These are phyloP conservation scores for Tamias sibiricus DNA, from an alignment of 2,113 vertebrate genomes.

Conservation along the genomic window DNA sequence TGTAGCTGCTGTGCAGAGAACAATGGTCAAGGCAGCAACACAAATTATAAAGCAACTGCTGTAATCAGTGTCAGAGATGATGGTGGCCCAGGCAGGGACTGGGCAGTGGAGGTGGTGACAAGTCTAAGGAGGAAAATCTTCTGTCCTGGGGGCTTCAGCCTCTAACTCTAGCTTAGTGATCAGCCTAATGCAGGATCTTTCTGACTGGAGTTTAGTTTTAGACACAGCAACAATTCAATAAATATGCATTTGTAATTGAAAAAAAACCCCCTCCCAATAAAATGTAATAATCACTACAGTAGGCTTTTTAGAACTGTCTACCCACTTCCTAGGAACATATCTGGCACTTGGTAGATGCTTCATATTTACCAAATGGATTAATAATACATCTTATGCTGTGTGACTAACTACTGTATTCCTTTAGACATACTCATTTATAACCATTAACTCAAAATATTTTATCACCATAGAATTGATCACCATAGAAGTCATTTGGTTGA, in stretches of 20 bases:
- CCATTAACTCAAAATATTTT: slow-evolving; percentile 49
- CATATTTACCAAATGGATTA: slow-evolving; percentile 30
- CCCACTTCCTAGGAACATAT: not conserved
- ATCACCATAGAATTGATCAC: not conserved
- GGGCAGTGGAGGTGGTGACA: not conserved
- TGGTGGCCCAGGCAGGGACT: not conserved
- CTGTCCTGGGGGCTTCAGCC: not conserved
- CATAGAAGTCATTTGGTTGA: slow-evolving; percentile 12
- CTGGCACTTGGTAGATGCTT: not conserved
- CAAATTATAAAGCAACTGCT: not conserved
- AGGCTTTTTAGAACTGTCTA: not conserved
- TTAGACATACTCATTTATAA: slow-evolving; percentile 42
- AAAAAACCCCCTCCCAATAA: not conserved
- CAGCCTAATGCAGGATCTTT: not conserved
- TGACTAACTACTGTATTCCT: slow-evolving; percentile 52
- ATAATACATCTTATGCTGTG: not conserved
- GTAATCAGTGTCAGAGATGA: not conserved
- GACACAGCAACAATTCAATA: not conserved
- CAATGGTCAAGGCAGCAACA: not conserved
- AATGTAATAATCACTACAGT: not conserved
- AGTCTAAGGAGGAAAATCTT: not conserved
- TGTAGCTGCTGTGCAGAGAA: not conserved
- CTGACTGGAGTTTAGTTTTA: not conserved
- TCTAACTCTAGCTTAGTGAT: not conserved
- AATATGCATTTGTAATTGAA: not conserved